Conservation (phyloP, 2,797 vertebrate species). For the Notolepis coatsorum region DNA sequence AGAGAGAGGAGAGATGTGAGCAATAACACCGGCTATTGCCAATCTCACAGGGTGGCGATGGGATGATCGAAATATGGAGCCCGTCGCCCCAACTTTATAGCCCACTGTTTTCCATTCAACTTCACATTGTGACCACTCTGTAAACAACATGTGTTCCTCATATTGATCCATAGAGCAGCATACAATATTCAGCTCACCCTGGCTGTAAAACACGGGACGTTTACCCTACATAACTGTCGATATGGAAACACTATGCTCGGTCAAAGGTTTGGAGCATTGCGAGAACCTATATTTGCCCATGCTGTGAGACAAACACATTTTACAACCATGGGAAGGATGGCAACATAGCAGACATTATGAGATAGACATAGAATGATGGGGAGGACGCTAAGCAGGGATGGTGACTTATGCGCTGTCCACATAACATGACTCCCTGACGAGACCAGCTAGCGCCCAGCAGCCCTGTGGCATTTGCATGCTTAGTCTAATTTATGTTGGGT, state of each 20-base stretch:
- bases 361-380: constrained; percentile 13
- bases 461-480: constrained; percentile 15
- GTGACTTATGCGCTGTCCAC: constrained; percentile 29
- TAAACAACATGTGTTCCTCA: constrained; percentile 33
- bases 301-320: constrained; percentile 38
- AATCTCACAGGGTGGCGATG: no score
- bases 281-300: constrained; percentile 34
- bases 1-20: no score
- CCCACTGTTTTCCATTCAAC: constrained; percentile 6
- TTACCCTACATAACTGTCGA: constrained; percentile 32
- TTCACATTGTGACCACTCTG: constrained; percentile 18
- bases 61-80: no score
- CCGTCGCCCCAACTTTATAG: no score
- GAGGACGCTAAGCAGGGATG: constrained; percentile 13
- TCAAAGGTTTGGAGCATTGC: constrained; percentile 24
- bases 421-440: constrained; percentile 20
- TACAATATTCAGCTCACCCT: constrained; percentile 29
- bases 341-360: constrained; percentile 24
- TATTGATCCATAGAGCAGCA: constrained; percentile 16
- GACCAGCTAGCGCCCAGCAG: constrained; percentile 12
- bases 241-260: constrained; percentile 27
- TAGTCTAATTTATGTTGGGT: constrained; percentile 12
- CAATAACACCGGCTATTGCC: no score
- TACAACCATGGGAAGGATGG: constrained; percentile 28
- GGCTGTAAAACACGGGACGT: no score